Percentiles rank a stretch among this genome's conserved stretches.
phyloP scores from a whole-genome alignment of 2,113 vertebrate species.

The Tretioscincus oriximinensis region DNA sequence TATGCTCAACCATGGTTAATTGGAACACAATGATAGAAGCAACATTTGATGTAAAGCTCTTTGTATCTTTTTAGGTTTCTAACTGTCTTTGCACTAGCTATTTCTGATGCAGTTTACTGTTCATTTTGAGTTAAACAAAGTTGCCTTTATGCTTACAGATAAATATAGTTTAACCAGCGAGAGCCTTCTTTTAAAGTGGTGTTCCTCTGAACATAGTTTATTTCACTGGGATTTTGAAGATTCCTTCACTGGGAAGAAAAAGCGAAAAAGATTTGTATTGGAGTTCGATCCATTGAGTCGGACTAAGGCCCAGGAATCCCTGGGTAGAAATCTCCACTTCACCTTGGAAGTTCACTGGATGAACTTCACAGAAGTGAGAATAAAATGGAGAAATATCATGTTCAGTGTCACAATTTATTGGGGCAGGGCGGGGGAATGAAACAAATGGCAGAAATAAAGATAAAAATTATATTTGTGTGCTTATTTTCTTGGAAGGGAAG shows the following conservation, averaged over 20 bases:
- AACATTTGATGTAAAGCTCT: not conserved
- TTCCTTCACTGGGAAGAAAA: too few relatives aligned
- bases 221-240: conserved; percentile 20
- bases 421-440: too few relatives aligned
- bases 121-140: not conserved
- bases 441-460: too few relatives aligned
- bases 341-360: too few relatives aligned
- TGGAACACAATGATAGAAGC: too few relatives aligned
- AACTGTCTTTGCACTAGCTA: not conserved
- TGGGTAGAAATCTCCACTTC: too few relatives aligned
- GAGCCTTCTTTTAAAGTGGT: conserved; percentile 27
- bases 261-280: too few relatives aligned
- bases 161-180: not conserved
- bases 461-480: conserved; percentile 30
- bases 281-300: too few relatives aligned
- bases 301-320: too few relatives aligned
- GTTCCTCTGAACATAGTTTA: not conserved
- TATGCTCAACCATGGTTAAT: not conserved
- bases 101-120: not conserved
- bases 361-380: too few relatives aligned
- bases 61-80: not conserved
- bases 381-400: too few relatives aligned
- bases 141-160: not conserved
- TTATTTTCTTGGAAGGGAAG: not conserved
- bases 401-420: too few relatives aligned